These are phyloP conservation scores for Mimumesa dahlbomi DNA, from an alignment of 2,888 invertebrate genomes.

Conservation along the genomic window DNA sequence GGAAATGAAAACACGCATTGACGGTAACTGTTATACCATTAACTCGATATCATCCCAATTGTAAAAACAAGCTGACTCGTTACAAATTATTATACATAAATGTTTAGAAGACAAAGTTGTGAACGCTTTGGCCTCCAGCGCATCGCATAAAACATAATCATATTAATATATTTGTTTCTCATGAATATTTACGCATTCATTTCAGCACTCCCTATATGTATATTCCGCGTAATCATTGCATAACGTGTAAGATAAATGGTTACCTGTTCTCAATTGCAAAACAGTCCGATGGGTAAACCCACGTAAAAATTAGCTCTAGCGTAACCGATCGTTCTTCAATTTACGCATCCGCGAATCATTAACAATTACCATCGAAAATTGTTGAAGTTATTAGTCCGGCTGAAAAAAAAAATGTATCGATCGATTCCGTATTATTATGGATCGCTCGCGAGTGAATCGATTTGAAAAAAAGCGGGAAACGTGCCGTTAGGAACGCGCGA, in stretches of 20 bases:
- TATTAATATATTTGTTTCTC: slow-evolving; percentile 18
- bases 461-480: slow-evolving; percentile 46
- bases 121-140: not conserved
- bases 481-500: slow-evolving; percentile 42
- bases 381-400: too few species aligned
- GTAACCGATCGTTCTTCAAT: too few species aligned
- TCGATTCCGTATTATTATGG: too few species aligned
- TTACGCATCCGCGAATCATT: too few species aligned
- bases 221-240: too few species aligned
- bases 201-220: not conserved
- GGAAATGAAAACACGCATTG: not conserved
- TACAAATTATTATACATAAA: slow-evolving; percentile 9
- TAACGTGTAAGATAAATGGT: not conserved
- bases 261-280: too few species aligned
- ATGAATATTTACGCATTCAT: not conserved
- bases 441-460: slow-evolving; percentile 23
- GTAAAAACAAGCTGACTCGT: slow-evolving; percentile 13
- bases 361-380: too few species aligned
- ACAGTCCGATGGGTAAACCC: too few species aligned
- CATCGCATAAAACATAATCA: not conserved
- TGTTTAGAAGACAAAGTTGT: slow-evolving; percentile 2
- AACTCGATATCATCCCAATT: slow-evolving; percentile 3
- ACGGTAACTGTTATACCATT: not conserved
- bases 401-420: too few species aligned
- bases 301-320: too few species aligned